Evolutionary conservation across 2,113 vertebrate species (phyloP), one percentile per base, ranked within the genome.

Genomic region (Passer domesticus): DNA sequence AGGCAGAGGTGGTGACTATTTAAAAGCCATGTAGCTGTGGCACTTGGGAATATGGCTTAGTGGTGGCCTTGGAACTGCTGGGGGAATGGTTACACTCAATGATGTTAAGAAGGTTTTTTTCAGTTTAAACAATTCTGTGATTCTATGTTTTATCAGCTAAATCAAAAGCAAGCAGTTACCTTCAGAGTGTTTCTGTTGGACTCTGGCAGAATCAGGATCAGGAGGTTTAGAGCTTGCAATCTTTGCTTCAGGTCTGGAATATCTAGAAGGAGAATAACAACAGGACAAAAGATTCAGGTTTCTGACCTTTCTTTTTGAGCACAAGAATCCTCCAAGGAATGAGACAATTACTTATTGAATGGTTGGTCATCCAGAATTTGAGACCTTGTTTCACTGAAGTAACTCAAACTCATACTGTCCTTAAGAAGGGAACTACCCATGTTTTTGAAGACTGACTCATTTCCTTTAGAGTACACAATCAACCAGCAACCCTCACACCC

Each of bases 121-220:
- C n/a, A 60, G 2, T 7, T 2, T 68, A 18, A 60, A 52, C 12
- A 28, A 10, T 30, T 67, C 15, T 21, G 14, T 39, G 15, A 28
- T 53, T 78, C 60, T 24, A 1, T 6, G 13, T 17, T 80, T 75
- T 66, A 31, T 47, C 49, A 39, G n/a, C 62, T 58, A 81, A 80
- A 73, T 19, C 31, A 53, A 28, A 39, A 82, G 49, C 10, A 53
- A 24, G 31, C 9, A 43, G 44, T 85, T 97, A 99, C 99, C 98
- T 99, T 99, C 22, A 99, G 96, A 47, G 99, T 98, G 93, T 98
- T 98, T 90, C 99, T 98, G 97, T 99, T 99, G 69, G 98, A 97
- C 73, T 99, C 99, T 5, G 99, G 99, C 50, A 99, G 98, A 86
- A 99, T 97, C 72, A 99, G 96, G 81, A 99, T 96, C 33, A 99